phyloP scores from a whole-genome alignment of 2,888 invertebrate genomes.

The Theodoxus fluviatilis region DNA sequence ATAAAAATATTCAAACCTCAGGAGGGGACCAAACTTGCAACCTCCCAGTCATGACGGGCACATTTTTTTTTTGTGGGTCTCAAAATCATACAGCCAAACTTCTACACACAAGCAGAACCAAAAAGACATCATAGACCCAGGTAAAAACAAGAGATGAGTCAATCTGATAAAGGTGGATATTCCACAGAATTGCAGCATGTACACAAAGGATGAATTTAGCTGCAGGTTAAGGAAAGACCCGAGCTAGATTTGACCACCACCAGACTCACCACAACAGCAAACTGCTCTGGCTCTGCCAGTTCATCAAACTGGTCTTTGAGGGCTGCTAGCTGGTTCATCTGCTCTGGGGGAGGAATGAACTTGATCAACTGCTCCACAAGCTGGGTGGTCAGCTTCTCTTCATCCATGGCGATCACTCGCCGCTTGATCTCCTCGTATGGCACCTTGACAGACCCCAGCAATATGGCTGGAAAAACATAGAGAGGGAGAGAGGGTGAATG shows the following conservation, averaged over 20 bases:
- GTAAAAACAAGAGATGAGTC: too few species aligned
- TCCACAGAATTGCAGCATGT: not conserved
- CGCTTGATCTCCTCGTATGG: constrained; percentile 70
- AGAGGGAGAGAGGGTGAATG: not conserved
- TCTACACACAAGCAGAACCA: too few species aligned
- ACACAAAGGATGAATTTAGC: not conserved
- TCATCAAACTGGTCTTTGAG: constrained; percentile 81
- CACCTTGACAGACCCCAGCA: constrained; percentile 69
- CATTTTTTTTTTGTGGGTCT: too few species aligned
- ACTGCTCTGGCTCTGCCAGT: constrained; percentile 86
- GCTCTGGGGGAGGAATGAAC: constrained; percentile 87
- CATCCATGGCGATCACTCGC: constrained; percentile 86
- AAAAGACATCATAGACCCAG: too few species aligned
- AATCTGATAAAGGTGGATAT: not conserved
- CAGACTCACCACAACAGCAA: constrained; percentile 80
- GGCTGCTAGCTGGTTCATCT: constrained; percentile 83
- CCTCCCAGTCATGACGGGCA: too few species aligned
- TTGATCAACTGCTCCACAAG: constrained; percentile 88
- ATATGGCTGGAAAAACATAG: constrained; percentile 62
- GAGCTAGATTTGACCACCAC: too few species aligned
- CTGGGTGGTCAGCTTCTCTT: constrained; percentile 82
- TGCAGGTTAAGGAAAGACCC: not conserved
- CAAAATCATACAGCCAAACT: too few species aligned
- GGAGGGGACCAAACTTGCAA: too few species aligned
- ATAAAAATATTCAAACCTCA: too few species aligned